These are phyloP conservation scores for Tricholaema leucomelas DNA, from an alignment of 2,113 vertebrate species.

Conservation along the genomic window DNA sequence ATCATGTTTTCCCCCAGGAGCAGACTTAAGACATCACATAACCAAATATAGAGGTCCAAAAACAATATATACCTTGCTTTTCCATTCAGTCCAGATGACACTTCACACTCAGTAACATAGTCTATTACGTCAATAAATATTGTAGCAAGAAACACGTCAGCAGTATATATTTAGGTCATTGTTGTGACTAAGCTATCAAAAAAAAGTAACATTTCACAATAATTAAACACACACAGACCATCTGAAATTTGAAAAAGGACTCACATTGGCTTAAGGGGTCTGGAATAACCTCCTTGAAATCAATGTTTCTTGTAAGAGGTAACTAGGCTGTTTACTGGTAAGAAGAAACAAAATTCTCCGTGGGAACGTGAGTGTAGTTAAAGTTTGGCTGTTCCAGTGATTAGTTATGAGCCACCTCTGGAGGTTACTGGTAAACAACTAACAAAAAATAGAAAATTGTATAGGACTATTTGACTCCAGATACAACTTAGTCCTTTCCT, in stretches of 20 bases:
- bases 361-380: not conserved
- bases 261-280: not conserved
- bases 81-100: not conserved
- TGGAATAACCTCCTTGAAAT: not conserved
- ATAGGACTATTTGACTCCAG: not conserved
- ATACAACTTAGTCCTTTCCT: not conserved
- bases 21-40: not conserved
- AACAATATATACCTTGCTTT: not conserved
- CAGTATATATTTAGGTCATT: not conserved
- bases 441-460: not conserved
- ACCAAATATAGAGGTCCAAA: not conserved
- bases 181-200: not conserved
- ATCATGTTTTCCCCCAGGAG: not conserved
- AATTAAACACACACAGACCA: not conserved
- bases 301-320: not conserved
- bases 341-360: not conserved
- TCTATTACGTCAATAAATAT: not conserved
- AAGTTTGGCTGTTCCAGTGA: not conserved
- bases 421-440: not conserved
- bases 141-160: not conserved
- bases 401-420: not conserved
- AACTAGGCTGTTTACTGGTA: not conserved
- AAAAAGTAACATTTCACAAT: not conserved
- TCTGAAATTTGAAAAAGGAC: not conserved
- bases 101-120: not conserved